These are phyloP conservation scores for Caerostris darwini DNA, from an alignment of 1,140 invertebrate species.

Conservation along the genomic window DNA sequence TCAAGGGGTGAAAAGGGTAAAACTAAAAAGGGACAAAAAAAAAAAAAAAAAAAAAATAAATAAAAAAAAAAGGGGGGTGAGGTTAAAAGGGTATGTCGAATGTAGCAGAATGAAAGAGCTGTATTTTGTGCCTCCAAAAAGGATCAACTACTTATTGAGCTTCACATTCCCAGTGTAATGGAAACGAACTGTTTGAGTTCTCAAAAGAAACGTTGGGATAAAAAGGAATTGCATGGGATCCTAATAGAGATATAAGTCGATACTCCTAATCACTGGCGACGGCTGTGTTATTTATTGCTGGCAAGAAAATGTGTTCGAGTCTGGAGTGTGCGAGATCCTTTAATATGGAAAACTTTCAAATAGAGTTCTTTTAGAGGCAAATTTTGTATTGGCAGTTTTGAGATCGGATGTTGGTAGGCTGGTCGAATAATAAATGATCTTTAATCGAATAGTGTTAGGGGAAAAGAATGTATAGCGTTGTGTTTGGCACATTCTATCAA, in stretches of 20 bases:
- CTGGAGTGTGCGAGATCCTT: background rate
- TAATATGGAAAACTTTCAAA: background rate
- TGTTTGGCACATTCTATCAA: no score
- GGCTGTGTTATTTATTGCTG: background rate
- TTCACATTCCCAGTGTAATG: no score
- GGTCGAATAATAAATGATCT: no score
- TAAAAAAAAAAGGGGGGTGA: background rate
- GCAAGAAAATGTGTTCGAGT: background rate
- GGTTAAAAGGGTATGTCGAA: background rate
- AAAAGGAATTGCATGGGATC: background rate
- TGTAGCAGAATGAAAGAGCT: background rate
- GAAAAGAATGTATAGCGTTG: no score
- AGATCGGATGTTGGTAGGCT: no score
- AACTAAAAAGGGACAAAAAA: background rate
- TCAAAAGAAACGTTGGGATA: background rate
- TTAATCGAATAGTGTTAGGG: no score
- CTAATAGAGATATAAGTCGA: conserved; percentile 43
- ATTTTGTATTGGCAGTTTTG: no score
- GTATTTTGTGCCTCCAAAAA: background rate
- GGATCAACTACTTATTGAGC: no score
- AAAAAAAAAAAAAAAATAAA: background rate
- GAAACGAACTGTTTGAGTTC: conserved; percentile 26
- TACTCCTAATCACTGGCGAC: background rate
- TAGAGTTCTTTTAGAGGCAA: no score
- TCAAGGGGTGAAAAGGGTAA: background rate